A percentile compares a stretch with the other conserved stretches of the same genome.
Evolutionary conservation across 2,888 invertebrate genomes (phyloP).

Genomic region (Argyresthia albistria): DNA sequence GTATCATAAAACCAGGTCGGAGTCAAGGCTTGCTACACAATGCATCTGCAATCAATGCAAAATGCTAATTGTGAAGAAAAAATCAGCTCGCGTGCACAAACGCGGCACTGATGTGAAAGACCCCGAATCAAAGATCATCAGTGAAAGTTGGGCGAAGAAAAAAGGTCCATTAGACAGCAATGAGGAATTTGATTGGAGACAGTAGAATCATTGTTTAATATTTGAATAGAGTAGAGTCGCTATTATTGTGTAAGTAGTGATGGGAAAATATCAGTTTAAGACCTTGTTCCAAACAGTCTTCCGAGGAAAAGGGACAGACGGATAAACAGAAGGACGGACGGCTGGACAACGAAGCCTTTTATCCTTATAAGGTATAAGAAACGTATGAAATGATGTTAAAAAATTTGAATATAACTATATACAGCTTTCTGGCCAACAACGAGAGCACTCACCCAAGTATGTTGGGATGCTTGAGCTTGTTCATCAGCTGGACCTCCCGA

Average conservation of each 20-base stretch:
- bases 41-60: constrained; percentile 32
- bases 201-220: background rate
- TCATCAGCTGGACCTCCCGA: constrained; percentile 97
- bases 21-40: constrained; percentile 16
- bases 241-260: background rate
- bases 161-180: background rate
- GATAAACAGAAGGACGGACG: too few relatives aligned
- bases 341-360: too few relatives aligned
- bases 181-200: background rate
- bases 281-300: too few relatives aligned
- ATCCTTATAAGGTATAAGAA: too few relatives aligned
- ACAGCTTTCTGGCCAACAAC: too few relatives aligned
- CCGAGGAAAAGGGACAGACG: too few relatives aligned
- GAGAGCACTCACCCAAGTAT: constrained; percentile 83
- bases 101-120: background rate
- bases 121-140: background rate
- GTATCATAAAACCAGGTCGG: background rate
- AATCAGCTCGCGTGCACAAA: constrained; percentile 7
- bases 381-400: too few relatives aligned
- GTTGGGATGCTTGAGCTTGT: constrained; percentile 94
- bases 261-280: background rate
- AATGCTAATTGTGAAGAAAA: constrained; percentile 30
- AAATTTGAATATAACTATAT: too few relatives aligned
- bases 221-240: too few relatives aligned
- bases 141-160: background rate